Percentiles rank a stretch among this genome's conserved stretches.
Conservation (phyloP, 1,140 invertebrate species). For the Drosophila setifemur region DNA sequence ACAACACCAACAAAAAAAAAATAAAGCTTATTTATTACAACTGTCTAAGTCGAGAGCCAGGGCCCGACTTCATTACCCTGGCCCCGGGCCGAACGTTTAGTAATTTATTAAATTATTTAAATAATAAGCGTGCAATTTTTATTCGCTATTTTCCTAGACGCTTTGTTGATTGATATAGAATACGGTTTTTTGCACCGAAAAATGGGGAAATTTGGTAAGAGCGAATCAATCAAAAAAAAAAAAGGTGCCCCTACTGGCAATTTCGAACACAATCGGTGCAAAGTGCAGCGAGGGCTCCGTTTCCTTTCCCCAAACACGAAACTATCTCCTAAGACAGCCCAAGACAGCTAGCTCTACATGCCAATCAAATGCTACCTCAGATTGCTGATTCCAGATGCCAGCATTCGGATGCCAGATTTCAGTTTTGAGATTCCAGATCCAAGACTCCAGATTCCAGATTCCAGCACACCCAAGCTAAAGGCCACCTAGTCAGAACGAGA, state of each 20-base stretch:
- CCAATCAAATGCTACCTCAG: constrained; percentile 54
- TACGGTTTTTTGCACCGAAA: neutral
- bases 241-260: constrained; percentile 3
- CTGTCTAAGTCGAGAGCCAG: constrained; percentile 2
- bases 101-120: constrained; percentile 74
- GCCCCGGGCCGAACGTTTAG: constrained; percentile 18
- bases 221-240: constrained; percentile 30
- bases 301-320: constrained; percentile 8
- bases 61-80: constrained; percentile 7
- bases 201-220: neutral
- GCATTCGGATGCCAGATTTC: constrained; percentile 19
- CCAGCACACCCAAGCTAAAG: constrained; percentile 20
- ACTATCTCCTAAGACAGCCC: neutral
- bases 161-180: constrained; percentile 48
- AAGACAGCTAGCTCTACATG: constrained; percentile 30
- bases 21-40: constrained; percentile 64
- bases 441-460: constrained; percentile 10
- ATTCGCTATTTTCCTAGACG: constrained; percentile 15
- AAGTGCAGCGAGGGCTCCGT: neutral
- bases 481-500: constrained; percentile 44
- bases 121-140: constrained; percentile 50
- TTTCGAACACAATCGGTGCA: constrained; percentile 41
- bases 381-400: constrained; percentile 37
- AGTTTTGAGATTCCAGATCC: too few relatives aligned
- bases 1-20: too few relatives aligned